A percentile compares a stretch with the other conserved stretches of the same genome.
Conservation (phyloP, 2,113 vertebrate genomes). For the Cryptomyrus ogoouensis region DNA sequence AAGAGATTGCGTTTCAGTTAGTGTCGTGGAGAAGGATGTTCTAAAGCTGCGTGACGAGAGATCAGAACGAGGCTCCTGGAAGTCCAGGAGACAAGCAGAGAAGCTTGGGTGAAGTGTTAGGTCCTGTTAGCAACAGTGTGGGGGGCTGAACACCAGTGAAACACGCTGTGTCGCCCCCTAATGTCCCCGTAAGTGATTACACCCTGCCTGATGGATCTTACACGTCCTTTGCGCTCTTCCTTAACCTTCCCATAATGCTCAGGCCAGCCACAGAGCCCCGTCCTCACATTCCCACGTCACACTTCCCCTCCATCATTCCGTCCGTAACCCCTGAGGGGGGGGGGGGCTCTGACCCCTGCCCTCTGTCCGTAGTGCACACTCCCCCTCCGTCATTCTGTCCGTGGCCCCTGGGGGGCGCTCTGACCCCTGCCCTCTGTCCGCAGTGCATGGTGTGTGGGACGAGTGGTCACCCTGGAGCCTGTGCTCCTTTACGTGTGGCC, state of each 20-base stretch:
- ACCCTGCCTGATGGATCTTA: not conserved
- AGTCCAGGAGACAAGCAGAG: not conserved
- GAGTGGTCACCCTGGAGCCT: conserved; percentile 99
- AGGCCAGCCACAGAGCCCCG: not conserved
- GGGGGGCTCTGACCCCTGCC: conserved; percentile 55
- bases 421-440: conserved; percentile 74
- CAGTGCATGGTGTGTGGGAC: conserved; percentile 99
- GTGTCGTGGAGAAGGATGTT: conserved; percentile 27
- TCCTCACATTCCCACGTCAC: not conserved
- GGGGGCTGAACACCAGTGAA: not conserved
- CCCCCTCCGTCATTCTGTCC: not conserved
- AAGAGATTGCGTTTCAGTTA: conserved; percentile 38
- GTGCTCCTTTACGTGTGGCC: conserved; percentile 97
- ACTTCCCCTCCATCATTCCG: not conserved
- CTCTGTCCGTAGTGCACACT: conserved; percentile 80
- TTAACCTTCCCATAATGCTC: not conserved
- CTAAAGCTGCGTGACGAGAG: not conserved
- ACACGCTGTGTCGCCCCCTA: not conserved
- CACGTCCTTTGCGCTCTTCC: not conserved
- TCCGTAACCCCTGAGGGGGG: not conserved
- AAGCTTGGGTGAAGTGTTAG: not conserved
- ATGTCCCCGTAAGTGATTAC: not conserved
- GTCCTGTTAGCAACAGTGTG: not conserved
- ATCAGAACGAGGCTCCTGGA: not conserved
- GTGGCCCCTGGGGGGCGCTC: conserved; percentile 22